These are phyloP conservation scores for Nemoura dubitans DNA, from an alignment of 2,888 invertebrate species.

Conservation along the genomic window DNA sequence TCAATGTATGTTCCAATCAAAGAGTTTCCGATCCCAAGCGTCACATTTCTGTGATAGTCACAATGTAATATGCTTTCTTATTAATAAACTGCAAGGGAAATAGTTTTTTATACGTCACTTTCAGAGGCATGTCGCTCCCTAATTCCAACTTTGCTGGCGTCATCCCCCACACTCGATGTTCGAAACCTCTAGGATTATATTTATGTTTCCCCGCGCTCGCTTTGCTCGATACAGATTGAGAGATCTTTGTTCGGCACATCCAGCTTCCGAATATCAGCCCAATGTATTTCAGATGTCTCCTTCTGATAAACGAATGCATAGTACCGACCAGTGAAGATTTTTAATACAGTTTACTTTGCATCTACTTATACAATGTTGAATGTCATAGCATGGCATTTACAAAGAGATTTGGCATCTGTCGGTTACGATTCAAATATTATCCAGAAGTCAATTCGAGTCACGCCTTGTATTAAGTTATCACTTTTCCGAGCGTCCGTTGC, in stretches of 20 bases:
- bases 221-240: conserved; percentile 29
- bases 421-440: neutral
- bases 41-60: too few species aligned
- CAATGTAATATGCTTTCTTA: too few species aligned
- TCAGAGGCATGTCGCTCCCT: too few species aligned
- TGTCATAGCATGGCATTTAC: conserved; percentile 41
- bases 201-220: neutral
- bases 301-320: conserved; percentile 20
- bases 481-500: neutral
- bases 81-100: too few species aligned
- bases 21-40: too few species aligned
- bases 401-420: conserved; percentile 30
- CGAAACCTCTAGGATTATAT: neutral
- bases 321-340: conserved; percentile 10
- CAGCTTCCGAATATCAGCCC: conserved; percentile 39
- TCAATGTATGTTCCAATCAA: too few species aligned
- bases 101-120: too few species aligned
- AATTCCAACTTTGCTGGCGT: neutral
- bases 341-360: conserved; percentile 41
- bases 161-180: neutral
- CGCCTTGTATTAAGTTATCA: conserved; percentile 35
- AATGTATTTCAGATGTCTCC: conserved; percentile 36
- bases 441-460: conserved; percentile 19
- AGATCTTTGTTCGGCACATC: conserved; percentile 38
- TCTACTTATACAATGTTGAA: conserved; percentile 44